These are phyloP conservation scores for Gastrophryne carolinensis DNA, from an alignment of 2,797 vertebrate species.

Conservation along the genomic window DNA sequence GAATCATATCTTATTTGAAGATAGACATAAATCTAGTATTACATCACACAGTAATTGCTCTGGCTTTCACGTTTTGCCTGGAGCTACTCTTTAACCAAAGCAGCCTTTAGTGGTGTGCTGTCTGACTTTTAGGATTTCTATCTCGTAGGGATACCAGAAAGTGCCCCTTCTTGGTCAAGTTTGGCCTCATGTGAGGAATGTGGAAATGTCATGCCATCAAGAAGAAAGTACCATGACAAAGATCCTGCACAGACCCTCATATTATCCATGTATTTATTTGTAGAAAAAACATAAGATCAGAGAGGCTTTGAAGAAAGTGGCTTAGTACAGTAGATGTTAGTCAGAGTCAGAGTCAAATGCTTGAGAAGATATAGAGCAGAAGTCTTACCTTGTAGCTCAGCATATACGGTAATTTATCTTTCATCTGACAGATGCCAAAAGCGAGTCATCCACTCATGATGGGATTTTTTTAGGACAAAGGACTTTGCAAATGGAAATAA, in stretches of 20 bases:
- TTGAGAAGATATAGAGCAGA: background rate
- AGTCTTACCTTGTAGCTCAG: constrained; percentile 21
- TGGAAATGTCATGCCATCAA: too few species aligned
- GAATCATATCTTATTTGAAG: too few species aligned
- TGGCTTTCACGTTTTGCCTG: too few species aligned
- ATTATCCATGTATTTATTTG: background rate
- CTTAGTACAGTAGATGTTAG: background rate
- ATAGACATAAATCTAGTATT: too few species aligned
- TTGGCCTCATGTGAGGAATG: too few species aligned
- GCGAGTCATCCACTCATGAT: constrained; percentile 17
- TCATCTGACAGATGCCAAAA: constrained; percentile 31
- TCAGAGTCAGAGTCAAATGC: background rate
- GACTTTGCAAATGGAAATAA: background rate
- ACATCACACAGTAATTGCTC: too few species aligned
- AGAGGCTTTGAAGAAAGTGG: background rate
- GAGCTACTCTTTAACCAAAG: too few species aligned
- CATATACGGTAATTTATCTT: constrained; percentile 11
- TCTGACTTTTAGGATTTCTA: too few species aligned
- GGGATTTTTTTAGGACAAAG: constrained; percentile 1
- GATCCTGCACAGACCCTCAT: background rate
- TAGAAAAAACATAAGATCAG: background rate
- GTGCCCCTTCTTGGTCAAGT: too few species aligned
- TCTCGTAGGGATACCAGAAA: too few species aligned
- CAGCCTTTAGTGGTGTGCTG: too few species aligned
- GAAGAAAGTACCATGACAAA: background rate